These are phyloP conservation scores for Pangasius mekongensis DNA, from an alignment of 2,797 vertebrate genomes.

Conservation along the genomic window DNA sequence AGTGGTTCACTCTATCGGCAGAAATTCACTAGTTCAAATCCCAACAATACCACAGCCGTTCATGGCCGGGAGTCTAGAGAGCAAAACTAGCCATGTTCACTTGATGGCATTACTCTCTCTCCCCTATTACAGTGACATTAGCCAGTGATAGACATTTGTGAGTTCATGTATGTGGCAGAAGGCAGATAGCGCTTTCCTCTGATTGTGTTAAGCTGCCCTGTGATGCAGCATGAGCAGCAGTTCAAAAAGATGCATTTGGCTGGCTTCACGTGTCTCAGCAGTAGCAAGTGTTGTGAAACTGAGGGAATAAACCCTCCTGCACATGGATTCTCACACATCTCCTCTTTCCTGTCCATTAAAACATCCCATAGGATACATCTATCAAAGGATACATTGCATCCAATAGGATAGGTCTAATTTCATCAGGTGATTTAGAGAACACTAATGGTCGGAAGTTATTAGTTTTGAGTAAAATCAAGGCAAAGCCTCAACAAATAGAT, in stretches of 20 bases:
- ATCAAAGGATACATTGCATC: background rate
- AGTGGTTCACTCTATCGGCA: background rate
- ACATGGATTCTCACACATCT: background rate
- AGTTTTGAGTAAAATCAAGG: background rate
- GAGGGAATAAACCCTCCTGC: background rate
- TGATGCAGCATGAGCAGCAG: background rate
- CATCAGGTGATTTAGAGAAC: background rate
- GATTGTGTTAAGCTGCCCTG: background rate
- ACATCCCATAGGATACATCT: background rate
- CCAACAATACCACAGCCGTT: background rate
- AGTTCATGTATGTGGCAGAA: background rate
- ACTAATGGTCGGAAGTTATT: background rate
- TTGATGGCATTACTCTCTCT: background rate
- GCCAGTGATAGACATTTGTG: background rate
- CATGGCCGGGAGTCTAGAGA: background rate
- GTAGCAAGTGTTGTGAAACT: background rate
- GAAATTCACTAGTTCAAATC: background rate
- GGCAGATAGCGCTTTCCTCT: background rate
- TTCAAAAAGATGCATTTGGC: background rate
- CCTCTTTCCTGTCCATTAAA: background rate
- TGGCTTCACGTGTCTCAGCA: background rate
- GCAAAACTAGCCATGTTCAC: background rate
- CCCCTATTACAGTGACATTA: background rate
- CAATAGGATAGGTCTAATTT: background rate
- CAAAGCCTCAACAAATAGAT: background rate